Evolutionary conservation across 2,797 vertebrate genomes (phyloP).

Genomic region (Myripristis murdjan): DNA sequence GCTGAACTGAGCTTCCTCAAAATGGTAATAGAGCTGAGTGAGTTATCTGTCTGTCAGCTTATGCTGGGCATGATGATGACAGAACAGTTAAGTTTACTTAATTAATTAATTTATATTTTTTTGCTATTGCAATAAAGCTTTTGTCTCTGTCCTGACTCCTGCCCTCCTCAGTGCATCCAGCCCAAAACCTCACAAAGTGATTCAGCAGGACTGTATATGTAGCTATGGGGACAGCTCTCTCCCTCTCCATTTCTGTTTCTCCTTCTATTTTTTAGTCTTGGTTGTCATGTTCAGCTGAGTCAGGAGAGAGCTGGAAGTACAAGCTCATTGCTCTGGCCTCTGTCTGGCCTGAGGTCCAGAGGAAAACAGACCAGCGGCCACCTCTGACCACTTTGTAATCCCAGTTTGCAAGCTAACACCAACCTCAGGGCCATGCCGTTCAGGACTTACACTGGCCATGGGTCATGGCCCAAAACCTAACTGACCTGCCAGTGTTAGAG

Average conservation of each 20-base stretch:
- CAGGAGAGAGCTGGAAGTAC: constrained; percentile 31
- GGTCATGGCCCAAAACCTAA: constrained; percentile 9
- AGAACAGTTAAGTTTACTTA: too few species aligned
- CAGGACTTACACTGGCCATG: constrained; percentile 9
- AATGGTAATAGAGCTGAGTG: too few species aligned
- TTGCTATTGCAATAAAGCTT: not conserved
- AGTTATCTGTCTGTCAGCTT: too few species aligned
- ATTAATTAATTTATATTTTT: too few species aligned
- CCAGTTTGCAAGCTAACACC: constrained; percentile 20
- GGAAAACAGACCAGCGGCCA: constrained; percentile 40
- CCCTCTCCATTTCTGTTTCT: not conserved
- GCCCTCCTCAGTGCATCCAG: not conserved
- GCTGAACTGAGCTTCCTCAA: too few species aligned
- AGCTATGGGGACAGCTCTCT: not conserved
- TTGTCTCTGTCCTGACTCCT: not conserved
- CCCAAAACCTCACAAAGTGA: constrained; percentile 6
- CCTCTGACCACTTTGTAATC: constrained; percentile 43
- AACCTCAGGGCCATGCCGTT: constrained; percentile 31
- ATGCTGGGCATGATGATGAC: too few species aligned
- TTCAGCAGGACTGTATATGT: constrained; percentile 24
- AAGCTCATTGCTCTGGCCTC: constrained; percentile 38
- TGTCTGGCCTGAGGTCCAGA: constrained; percentile 35
- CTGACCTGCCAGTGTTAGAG: not conserved
- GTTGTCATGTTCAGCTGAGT: constrained; percentile 44
- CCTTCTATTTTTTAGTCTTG: constrained; percentile 4